A percentile compares a stretch with the other conserved stretches of the same genome.
phyloP scores from a whole-genome alignment of 2,113 vertebrate species.

The Nesoenas mayeri region DNA sequence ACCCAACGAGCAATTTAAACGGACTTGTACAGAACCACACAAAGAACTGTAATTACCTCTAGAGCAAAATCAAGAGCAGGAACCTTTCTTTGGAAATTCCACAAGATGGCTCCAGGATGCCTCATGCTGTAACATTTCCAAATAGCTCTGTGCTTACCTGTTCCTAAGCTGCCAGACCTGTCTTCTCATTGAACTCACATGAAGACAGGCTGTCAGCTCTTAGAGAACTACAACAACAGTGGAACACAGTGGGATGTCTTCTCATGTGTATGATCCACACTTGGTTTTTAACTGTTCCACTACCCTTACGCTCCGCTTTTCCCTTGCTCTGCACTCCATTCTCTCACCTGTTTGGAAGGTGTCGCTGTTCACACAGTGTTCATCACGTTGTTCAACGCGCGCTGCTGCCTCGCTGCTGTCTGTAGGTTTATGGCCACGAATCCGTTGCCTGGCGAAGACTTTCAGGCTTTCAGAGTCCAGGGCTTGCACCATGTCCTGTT shows the following conservation, averaged over 20 bases:
- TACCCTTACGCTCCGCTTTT: accelerated
- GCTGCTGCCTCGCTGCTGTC: neutral
- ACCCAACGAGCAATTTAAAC: neutral
- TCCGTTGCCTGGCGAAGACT: conserved; percentile 45
- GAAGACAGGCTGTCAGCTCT: neutral
- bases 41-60: neutral
- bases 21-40: neutral
- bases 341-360: conserved; percentile 59
- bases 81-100: neutral
- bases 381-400: neutral
- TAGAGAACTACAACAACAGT: neutral
- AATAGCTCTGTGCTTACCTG: neutral
- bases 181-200: neutral
- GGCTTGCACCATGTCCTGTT: conserved; percentile 79
- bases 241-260: neutral
- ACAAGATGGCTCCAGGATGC: neutral
- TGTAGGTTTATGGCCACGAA: neutral
- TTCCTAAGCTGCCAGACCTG: neutral
- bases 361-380: neutral
- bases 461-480: conserved; percentile 68
- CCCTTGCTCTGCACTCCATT: neutral
- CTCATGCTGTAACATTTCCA: neutral
- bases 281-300: neutral
- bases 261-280: neutral
- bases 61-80: neutral